These are phyloP conservation scores for Muntiacus muntjak DNA, from an alignment of 2,113 vertebrate species.

Conservation along the genomic window DNA sequence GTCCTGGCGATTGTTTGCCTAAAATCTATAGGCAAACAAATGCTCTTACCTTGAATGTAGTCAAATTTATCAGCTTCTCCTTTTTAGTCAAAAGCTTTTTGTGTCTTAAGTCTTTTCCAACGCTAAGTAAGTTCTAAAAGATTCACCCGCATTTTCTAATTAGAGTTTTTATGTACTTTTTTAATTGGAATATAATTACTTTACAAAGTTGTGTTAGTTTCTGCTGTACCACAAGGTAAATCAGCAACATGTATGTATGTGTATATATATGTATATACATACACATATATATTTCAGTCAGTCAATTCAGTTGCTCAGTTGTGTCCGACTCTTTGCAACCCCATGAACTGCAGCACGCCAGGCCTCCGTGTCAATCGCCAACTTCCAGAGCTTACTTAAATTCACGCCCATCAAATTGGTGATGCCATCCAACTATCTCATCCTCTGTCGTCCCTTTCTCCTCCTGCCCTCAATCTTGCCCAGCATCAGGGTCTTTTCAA, in stretches of 20 bases:
- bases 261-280: background rate
- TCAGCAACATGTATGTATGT: background rate
- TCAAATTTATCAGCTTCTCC: background rate
- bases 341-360: too few species aligned
- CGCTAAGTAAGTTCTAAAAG: background rate
- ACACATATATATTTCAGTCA: background rate
- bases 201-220: background rate
- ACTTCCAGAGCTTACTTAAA: background rate
- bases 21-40: background rate
- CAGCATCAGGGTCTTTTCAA: too few species aligned
- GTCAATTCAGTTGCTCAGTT: too few species aligned
- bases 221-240: background rate
- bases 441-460: background rate
- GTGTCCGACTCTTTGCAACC: too few species aligned
- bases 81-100: background rate
- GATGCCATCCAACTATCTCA: background rate
- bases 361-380: background rate
- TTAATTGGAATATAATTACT: background rate
- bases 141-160: background rate
- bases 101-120: background rate
- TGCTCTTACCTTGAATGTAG: background rate
- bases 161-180: background rate
- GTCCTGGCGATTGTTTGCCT: background rate
- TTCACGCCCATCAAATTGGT: fast-evolving
- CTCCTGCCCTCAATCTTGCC: too few species aligned